phyloP scores from a whole-genome alignment of 1,140 invertebrate species.

The Diprion similis region DNA sequence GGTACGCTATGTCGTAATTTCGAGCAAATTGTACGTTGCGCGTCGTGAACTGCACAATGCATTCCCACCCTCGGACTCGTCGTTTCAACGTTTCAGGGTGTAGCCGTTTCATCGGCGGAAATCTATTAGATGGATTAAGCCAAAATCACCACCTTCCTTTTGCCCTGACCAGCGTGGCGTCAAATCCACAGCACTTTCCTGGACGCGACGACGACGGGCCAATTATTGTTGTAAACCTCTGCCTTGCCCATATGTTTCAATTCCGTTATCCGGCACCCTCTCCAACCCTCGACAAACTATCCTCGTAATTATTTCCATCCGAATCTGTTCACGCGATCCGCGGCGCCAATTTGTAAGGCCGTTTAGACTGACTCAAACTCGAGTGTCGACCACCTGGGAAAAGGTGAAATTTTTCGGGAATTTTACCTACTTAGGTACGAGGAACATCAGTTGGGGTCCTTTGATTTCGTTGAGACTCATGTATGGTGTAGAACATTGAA shows the following conservation, averaged over 20 bases:
- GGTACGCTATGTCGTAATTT: slow-evolving; percentile 35
- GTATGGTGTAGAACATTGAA: too few relatives aligned
- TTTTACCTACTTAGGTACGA: too few relatives aligned
- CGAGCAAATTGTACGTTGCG: slow-evolving; percentile 40
- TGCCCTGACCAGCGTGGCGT: neutral
- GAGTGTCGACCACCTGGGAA: too few relatives aligned
- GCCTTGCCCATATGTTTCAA: neutral
- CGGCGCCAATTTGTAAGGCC: too few relatives aligned
- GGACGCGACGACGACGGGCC: neutral
- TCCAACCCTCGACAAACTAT: neutral
- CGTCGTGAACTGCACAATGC: neutral
- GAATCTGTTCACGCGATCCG: too few relatives aligned
- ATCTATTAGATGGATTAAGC: slow-evolving; percentile 34
- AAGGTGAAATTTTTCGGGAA: too few relatives aligned
- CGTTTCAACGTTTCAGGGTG: neutral
- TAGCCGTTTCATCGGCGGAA: slow-evolving; percentile 4
- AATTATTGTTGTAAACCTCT: neutral
- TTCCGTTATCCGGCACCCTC: neutral
- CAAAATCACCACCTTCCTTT: neutral
- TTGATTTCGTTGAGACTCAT: too few relatives aligned
- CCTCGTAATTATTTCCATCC: too few relatives aligned
- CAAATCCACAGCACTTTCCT: neutral
- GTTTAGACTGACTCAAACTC: too few relatives aligned
- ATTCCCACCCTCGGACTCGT: slow-evolving; percentile 10
- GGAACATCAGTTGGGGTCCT: too few relatives aligned